phyloP scores from a whole-genome alignment of 2,113 vertebrate genomes.

The Sorex fumeus region DNA sequence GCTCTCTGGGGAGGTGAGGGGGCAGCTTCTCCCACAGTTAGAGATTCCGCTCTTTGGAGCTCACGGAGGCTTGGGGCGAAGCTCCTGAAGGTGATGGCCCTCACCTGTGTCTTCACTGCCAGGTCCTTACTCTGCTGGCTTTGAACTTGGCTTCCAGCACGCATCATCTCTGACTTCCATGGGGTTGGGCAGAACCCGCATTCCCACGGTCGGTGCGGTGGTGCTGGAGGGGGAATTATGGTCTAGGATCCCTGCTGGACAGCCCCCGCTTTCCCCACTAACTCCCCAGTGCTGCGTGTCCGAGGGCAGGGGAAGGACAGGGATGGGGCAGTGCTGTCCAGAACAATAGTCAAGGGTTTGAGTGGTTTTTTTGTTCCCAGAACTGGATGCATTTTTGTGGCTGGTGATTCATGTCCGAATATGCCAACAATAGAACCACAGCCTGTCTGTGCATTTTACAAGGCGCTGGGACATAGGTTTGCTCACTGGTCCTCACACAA shows the following conservation, averaged over 20 bases:
- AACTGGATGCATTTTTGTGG: slow-evolving; percentile 82
- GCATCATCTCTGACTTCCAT: background rate
- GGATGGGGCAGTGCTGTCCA: background rate
- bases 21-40: background rate
- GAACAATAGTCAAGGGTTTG: slow-evolving; percentile 73
- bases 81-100: slow-evolving; percentile 11
- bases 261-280: background rate
- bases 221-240: background rate
- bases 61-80: background rate
- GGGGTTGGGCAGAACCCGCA: background rate
- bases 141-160: background rate
- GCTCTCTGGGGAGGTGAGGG: background rate
- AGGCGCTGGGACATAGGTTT: slow-evolving; percentile 45
- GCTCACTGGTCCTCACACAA: slow-evolving; percentile 24
- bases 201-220: background rate
- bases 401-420: slow-evolving; percentile 72
- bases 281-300: background rate
- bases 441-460: slow-evolving; percentile 68
- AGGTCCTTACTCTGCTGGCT: no score
- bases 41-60: slow-evolving; percentile 1
- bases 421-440: slow-evolving; percentile 56
- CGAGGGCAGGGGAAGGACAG: slow-evolving; percentile 34
- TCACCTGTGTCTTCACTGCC: background rate
- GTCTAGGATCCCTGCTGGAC: background rate
- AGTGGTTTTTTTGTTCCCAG: slow-evolving; percentile 77